Conservation (phyloP, 2,113 vertebrate genomes). For the Glareola pratincola region DNA sequence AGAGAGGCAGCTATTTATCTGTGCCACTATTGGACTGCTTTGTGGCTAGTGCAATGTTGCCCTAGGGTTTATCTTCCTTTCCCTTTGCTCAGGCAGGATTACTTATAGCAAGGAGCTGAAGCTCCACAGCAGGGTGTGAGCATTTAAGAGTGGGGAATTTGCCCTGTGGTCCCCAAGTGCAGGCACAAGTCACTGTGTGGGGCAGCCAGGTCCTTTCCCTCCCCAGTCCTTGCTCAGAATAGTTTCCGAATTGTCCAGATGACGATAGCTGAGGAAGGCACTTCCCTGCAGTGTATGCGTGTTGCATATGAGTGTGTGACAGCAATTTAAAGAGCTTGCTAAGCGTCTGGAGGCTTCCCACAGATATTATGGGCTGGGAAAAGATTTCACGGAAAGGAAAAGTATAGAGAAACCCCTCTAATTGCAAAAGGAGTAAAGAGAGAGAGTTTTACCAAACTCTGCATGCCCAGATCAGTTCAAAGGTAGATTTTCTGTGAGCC, state of each 20-base stretch:
- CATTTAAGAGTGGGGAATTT: background rate
- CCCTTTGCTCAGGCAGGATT: background rate
- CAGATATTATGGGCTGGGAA: background rate
- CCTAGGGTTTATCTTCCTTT: background rate
- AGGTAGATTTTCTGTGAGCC: background rate
- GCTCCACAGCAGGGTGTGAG: background rate
- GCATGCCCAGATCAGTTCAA: background rate
- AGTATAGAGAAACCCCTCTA: background rate
- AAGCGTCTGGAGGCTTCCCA: background rate
- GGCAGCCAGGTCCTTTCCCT: background rate
- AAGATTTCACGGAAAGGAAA: background rate
- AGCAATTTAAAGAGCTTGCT: background rate
- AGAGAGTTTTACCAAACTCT: background rate
- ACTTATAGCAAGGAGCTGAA: background rate
- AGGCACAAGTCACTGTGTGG: accelerated
- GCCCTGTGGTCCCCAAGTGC: background rate
- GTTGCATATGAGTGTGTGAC: background rate
- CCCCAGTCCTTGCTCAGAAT: background rate
- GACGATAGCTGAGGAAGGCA: background rate
- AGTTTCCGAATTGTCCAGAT: background rate
- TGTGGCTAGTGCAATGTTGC: background rate
- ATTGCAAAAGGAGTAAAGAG: background rate
- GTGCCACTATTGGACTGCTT: background rate
- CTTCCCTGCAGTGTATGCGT: accelerated
- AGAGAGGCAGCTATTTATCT: background rate